These are phyloP conservation scores for Hermaeophaga mercurialis DNA, from an alignment of 2,888 invertebrate species.

Conservation along the genomic window DNA sequence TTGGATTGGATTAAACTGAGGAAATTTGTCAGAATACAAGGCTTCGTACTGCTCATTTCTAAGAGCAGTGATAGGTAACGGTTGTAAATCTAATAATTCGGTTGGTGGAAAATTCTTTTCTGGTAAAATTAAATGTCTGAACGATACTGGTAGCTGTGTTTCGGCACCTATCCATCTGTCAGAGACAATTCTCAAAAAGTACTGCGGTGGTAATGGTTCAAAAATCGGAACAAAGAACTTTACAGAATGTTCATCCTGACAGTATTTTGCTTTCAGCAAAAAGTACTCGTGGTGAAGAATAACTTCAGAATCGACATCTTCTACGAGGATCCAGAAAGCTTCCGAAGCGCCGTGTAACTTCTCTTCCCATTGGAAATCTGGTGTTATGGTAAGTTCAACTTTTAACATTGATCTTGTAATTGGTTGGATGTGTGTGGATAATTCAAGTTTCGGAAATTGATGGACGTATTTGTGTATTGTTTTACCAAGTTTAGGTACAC, in stretches of 20 bases:
- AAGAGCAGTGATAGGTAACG: slow-evolving; percentile 91
- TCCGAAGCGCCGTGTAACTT: slow-evolving; percentile 83
- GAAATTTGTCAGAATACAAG: slow-evolving; percentile 83
- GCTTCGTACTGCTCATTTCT: slow-evolving; percentile 85
- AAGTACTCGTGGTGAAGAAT: slow-evolving; percentile 94
- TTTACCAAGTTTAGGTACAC: slow-evolving; percentile 91
- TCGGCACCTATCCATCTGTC: slow-evolving; percentile 95
- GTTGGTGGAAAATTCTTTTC: slow-evolving; percentile 99
- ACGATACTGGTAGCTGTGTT: slow-evolving; percentile 92
- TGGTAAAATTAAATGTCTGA: slow-evolving; percentile 91
- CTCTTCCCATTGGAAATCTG: slow-evolving; percentile 99
- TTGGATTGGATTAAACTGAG: slow-evolving; percentile 98
- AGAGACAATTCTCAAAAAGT: slow-evolving; percentile 89
- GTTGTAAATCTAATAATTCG: slow-evolving; percentile 94
- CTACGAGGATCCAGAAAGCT: slow-evolving; percentile 87
- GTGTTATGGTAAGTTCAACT: slow-evolving; percentile 95
- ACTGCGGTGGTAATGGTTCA: slow-evolving; percentile 97
- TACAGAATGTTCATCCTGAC: slow-evolving; percentile 91
- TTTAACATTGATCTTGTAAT: slow-evolving; percentile 91
- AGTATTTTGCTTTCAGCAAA: slow-evolving; percentile 92
- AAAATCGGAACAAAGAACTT: slow-evolving; percentile 99
- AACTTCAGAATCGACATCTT: slow-evolving; percentile 86
- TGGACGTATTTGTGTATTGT: slow-evolving; percentile 95
- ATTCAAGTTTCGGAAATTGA: slow-evolving; percentile 94
- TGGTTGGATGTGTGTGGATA: slow-evolving; percentile 97